Conservation (phyloP, 2,888 invertebrate genomes). For the Brachyopa scutellaris region DNA sequence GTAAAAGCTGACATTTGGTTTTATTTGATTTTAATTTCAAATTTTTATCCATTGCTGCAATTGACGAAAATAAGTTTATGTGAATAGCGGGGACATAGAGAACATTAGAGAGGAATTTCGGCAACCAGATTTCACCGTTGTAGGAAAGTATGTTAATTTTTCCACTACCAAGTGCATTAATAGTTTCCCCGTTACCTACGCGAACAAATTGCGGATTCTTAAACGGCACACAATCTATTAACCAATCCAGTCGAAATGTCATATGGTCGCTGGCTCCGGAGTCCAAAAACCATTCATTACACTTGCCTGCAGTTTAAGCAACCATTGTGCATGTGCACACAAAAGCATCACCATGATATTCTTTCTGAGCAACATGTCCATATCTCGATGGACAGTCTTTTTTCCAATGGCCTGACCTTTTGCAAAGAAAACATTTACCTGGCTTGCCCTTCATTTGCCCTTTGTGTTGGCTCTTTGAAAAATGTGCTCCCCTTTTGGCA, state of each 20-base stretch:
- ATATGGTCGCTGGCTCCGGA: slow-evolving; percentile 69
- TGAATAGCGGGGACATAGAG: slow-evolving; percentile 66
- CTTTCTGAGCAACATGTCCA: not conserved
- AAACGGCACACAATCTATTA: slow-evolving; percentile 15
- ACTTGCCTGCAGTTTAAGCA: not conserved
- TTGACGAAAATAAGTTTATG: slow-evolving; percentile 73
- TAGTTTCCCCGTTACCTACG: slow-evolving; percentile 47
- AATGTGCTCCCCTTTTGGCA: slow-evolving; percentile 1
- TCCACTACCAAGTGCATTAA: slow-evolving; percentile 41
- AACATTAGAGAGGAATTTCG: slow-evolving; percentile 63
- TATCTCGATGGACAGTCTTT: slow-evolving; percentile 51
- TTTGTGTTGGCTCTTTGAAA: not conserved
- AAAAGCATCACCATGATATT: slow-evolving; percentile 19
- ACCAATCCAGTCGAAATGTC: slow-evolving; percentile 28
- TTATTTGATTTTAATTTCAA: slow-evolving; percentile 29
- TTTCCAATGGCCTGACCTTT: slow-evolving; percentile 67
- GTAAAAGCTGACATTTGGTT: not conserved
- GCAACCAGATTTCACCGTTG: slow-evolving; percentile 3
- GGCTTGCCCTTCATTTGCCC: slow-evolving; percentile 7
- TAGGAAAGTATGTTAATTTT: slow-evolving; percentile 55
- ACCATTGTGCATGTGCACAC: slow-evolving; percentile 6
- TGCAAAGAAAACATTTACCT: slow-evolving; percentile 68
- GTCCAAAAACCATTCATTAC: slow-evolving; percentile 59
- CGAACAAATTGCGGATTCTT: slow-evolving; percentile 5
- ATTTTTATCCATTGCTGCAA: slow-evolving; percentile 65